Percentiles rank a stretch among this genome's conserved stretches.
These are phyloP conservation scores for Sula dactylatra DNA, from an alignment of 2,113 vertebrate species.

Conservation along the genomic window DNA sequence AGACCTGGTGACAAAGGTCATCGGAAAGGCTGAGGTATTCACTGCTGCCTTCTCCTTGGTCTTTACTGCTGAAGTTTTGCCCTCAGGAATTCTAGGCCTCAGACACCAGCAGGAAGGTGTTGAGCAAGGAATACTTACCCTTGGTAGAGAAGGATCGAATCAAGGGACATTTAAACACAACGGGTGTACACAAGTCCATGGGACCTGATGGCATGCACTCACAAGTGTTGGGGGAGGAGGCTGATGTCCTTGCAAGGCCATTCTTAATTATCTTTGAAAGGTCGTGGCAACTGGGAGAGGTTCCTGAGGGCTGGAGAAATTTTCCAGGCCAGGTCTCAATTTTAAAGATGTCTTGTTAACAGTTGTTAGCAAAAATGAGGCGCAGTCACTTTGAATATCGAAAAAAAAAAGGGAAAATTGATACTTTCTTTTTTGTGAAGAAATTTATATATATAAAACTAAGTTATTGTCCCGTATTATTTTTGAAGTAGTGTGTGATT, in stretches of 20 bases:
- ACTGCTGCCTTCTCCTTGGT: neutral
- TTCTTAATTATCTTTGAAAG: neutral
- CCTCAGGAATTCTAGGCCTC: neutral
- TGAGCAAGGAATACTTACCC: neutral
- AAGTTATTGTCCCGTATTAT: neutral
- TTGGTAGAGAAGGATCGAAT: neutral
- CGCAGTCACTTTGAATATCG: neutral
- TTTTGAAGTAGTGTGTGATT: neutral
- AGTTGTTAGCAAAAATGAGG: neutral
- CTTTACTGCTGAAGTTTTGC: neutral
- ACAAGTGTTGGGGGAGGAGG: neutral
- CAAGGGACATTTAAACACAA: neutral
- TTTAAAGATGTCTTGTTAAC: neutral
- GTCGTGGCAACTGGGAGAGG: neutral
- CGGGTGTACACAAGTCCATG: rapidly evolving
- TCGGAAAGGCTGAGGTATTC: neutral
- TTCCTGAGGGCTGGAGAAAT: neutral
- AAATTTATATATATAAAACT: neutral
- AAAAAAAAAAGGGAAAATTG: neutral
- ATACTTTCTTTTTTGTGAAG: neutral
- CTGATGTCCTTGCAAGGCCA: neutral
- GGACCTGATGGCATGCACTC: neutral
- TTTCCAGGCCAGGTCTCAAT: neutral
- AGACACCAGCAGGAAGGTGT: neutral
- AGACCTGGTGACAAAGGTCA: neutral